phyloP scores from a whole-genome alignment of 2,113 vertebrate species.

The Sapayoa aenigma region DNA sequence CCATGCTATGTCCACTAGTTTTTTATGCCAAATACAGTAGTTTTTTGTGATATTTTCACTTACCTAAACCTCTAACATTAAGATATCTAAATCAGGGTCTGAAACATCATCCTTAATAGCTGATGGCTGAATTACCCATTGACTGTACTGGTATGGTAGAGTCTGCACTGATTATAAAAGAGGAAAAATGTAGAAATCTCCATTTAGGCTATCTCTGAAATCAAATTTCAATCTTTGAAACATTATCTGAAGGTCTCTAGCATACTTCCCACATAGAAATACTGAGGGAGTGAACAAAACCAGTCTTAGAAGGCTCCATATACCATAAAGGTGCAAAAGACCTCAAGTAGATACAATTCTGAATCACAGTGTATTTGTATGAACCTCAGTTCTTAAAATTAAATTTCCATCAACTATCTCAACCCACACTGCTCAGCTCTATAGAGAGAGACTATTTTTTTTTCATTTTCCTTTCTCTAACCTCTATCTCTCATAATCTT shows the following conservation, averaged over 20 bases:
- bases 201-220: neutral
- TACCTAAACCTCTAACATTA: neutral
- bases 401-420: neutral
- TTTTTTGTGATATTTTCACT: neutral
- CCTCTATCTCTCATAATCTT: neutral
- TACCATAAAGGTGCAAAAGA: neutral
- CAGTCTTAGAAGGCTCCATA: neutral
- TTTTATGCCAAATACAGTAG: neutral
- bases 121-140: neutral
- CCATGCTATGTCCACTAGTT: neutral
- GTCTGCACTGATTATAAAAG: neutral
- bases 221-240: neutral
- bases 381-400: neutral
- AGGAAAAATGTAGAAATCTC: neutral
- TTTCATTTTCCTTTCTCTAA: neutral
- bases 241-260: neutral
- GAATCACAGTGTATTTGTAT: neutral
- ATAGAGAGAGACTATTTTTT: neutral
- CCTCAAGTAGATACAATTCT: neutral
- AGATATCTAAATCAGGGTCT: neutral
- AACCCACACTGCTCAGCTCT: neutral
- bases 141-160: neutral
- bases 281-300: neutral
- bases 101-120: neutral
- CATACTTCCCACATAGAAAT: neutral